These are phyloP conservation scores for Priocnemis perturbator DNA, from an alignment of 2,888 invertebrate genomes.

Conservation along the genomic window DNA sequence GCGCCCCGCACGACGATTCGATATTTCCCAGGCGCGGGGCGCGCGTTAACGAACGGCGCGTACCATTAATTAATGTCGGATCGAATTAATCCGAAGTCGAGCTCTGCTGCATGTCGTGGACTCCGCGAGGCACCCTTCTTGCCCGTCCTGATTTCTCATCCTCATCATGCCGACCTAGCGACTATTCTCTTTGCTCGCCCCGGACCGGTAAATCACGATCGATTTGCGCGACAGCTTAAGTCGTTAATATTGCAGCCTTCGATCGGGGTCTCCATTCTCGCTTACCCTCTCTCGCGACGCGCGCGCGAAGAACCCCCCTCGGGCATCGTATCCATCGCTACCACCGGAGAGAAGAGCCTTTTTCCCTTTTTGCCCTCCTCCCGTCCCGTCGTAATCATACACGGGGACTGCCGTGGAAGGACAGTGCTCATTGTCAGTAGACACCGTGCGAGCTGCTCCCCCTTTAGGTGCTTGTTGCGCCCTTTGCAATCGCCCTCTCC, in stretches of 20 bases:
- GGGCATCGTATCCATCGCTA: conserved; percentile 13
- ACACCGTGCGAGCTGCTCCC: conserved; percentile 39
- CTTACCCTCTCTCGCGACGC: neutral
- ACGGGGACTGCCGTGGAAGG: conserved; percentile 29
- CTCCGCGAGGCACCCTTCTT: no score
- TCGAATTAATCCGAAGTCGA: no score
- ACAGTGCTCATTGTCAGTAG: conserved; percentile 49
- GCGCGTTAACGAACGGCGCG: no score
- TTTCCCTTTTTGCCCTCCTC: conserved; percentile 24
- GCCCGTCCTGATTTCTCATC: no score
- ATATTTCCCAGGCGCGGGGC: no score
- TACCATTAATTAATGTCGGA: no score
- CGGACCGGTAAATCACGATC: neutral
- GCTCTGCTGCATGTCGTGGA: no score
- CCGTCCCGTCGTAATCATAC: conserved; percentile 44
- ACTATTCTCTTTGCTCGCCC: no score
- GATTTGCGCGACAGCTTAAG: conserved; percentile 5
- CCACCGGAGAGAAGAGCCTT: conserved; percentile 20
- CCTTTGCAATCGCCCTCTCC: conserved; percentile 34
- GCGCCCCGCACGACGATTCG: conserved; percentile 16
- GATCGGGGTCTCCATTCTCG: neutral
- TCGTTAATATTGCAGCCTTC: conserved; percentile 13
- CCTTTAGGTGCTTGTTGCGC: conserved; percentile 43
- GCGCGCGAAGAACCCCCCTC: neutral
- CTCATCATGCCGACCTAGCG: neutral